Evolutionary conservation across 2,888 invertebrate species (phyloP).

Genomic region (Melangyna quadrimaculata): DNA sequence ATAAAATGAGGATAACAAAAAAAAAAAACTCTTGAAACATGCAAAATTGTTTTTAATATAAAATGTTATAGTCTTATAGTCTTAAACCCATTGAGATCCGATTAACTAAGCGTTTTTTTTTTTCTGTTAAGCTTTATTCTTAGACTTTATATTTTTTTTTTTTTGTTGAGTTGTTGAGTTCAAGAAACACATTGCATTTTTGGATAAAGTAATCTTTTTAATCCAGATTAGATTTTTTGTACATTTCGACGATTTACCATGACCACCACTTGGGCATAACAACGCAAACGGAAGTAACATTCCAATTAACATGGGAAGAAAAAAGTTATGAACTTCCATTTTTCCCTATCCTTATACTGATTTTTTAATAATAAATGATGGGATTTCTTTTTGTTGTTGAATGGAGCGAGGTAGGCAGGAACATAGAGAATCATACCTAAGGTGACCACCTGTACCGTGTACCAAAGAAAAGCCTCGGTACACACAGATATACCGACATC

Average conservation of each 20-base stretch:
- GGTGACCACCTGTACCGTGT: too few species aligned
- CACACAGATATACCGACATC: too few species aligned
- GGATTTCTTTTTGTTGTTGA: neutral
- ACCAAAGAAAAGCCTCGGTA: too few species aligned
- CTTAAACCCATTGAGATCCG: conserved; percentile 46
- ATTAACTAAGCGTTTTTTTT: conserved; percentile 38
- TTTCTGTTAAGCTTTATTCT: neutral
- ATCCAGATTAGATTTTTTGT: neutral
- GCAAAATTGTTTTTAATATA: neutral
- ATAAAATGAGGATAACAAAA: conserved; percentile 8
- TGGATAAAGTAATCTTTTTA: conserved; percentile 8
- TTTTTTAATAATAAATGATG: conserved; percentile 17
- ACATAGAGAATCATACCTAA: too few species aligned
- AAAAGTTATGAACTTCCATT: neutral
- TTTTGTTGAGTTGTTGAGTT: neutral
- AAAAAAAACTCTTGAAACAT: conserved; percentile 16
- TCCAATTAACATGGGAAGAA: neutral
- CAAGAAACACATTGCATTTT: neutral
- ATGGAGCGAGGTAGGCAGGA: neutral
- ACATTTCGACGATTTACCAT: conserved; percentile 4
- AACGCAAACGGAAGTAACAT: neutral
- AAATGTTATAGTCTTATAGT: neutral
- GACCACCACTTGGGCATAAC: neutral
- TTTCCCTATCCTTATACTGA: neutral
- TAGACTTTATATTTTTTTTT: neutral